phyloP scores from a whole-genome alignment of 2,888 invertebrate species.

The Nomada fucata region DNA sequence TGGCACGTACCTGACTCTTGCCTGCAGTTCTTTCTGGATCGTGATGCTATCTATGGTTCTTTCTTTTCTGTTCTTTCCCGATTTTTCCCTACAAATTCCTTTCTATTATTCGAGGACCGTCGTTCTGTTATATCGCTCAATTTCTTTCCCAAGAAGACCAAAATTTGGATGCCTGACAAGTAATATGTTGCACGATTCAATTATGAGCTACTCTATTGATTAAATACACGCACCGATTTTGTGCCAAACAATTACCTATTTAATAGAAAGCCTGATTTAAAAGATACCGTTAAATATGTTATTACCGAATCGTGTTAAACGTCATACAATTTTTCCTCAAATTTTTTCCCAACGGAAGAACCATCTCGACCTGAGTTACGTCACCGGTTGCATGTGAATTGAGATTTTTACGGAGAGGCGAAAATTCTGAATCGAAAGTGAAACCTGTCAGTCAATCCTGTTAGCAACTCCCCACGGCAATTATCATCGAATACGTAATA shows the following conservation, averaged over 20 bases:
- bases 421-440: neutral
- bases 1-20: constrained; percentile 49
- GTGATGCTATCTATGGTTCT: constrained; percentile 7
- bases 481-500: neutral
- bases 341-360: too few relatives aligned
- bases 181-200: too few relatives aligned
- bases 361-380: too few relatives aligned
- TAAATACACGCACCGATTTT: too few relatives aligned
- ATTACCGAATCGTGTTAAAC: too few relatives aligned
- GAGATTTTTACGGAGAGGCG: neutral
- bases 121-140: neutral
- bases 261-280: too few relatives aligned
- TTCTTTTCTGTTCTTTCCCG: neutral
- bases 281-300: too few relatives aligned
- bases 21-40: constrained; percentile 37
- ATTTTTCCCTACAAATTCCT: neutral
- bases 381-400: too few relatives aligned
- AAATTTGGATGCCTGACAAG: too few relatives aligned
- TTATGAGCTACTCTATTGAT: too few relatives aligned
- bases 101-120: neutral
- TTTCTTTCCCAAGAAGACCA: neutral
- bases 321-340: too few relatives aligned
- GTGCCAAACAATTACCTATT: too few relatives aligned
- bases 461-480: neutral
- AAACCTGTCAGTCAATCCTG: constrained; percentile 1